Percentiles rank a stretch among this genome's conserved stretches.
Evolutionary conservation across 1,140 invertebrate genomes (phyloP).

Genomic region (Centruroides sculpturatus): DNA sequence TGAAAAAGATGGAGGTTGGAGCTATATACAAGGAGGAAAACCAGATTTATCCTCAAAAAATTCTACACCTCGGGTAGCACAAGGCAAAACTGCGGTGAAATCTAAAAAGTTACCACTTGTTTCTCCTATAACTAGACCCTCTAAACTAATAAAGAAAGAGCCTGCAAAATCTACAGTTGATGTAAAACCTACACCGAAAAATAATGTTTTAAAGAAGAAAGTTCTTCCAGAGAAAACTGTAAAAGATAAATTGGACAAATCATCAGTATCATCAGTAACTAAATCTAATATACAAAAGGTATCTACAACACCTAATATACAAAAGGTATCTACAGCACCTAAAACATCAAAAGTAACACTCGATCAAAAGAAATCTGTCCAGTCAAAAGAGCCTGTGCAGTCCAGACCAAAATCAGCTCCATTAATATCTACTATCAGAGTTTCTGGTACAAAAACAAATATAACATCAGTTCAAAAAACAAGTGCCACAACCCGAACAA

Average conservation of each 20-base stretch:
- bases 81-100: neutral
- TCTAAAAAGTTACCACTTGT: neutral
- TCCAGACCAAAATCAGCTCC: conserved; percentile 1
- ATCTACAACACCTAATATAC: neutral
- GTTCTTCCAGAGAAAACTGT: neutral
- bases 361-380: neutral
- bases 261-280: neutral
- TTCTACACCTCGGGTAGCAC: neutral
- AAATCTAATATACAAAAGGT: too few species aligned
- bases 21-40: conserved; percentile 9
- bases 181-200: neutral
- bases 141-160: neutral
- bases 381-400: neutral
- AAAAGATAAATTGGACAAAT: neutral
- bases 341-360: neutral
- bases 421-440: neutral
- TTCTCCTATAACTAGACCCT: neutral
- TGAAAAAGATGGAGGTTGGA: conserved; percentile 17
- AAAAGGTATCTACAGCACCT: neutral
- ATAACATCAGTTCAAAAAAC: neutral
- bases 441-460: neutral
- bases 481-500: neutral
- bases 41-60: neutral
- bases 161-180: neutral
- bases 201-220: neutral